Conservation (phyloP, 2,797 vertebrate species). For the Babyrousa celebensis region DNA sequence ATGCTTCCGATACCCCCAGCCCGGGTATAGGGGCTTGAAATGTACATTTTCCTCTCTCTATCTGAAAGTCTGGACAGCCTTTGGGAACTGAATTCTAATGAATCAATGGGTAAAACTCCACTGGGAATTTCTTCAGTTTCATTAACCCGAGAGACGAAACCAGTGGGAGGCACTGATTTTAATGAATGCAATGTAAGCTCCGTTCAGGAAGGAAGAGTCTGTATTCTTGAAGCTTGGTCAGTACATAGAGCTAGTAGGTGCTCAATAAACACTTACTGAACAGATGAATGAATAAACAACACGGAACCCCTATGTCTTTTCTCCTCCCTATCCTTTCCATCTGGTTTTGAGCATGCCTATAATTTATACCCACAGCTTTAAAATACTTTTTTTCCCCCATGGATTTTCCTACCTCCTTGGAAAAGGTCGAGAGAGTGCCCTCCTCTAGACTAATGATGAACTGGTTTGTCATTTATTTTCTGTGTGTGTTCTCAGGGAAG, state of each 20-base stretch:
- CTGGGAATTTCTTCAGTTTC: conserved; percentile 24
- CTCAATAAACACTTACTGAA: conserved; percentile 40
- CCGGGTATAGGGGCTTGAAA: not conserved
- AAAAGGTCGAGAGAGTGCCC: not conserved
- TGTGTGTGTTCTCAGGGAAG: not conserved
- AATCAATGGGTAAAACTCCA: not conserved
- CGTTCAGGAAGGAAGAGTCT: not conserved
- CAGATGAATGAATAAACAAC: conserved; percentile 23
- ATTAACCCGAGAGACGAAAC: not conserved
- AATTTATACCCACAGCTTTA: not conserved
- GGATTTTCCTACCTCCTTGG: not conserved
- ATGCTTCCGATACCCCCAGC: not conserved
- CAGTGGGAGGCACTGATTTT: not conserved
- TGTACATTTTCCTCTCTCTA: conserved; percentile 19
- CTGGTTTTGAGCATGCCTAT: not conserved
- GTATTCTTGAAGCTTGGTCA: not conserved
- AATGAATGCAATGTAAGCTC: not conserved
- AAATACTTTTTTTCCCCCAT: not conserved
- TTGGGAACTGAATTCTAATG: conserved; percentile 39
- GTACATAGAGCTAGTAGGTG: not conserved
- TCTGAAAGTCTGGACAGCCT: conserved; percentile 1
- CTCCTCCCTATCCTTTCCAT: not conserved
- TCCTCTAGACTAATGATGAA: not conserved
- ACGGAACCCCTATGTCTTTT: not conserved
- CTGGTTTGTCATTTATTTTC: conserved; percentile 26